These are phyloP conservation scores for Lepidocolaptes lacrymiger DNA, from an alignment of 2,797 vertebrate species.

Conservation along the genomic window DNA sequence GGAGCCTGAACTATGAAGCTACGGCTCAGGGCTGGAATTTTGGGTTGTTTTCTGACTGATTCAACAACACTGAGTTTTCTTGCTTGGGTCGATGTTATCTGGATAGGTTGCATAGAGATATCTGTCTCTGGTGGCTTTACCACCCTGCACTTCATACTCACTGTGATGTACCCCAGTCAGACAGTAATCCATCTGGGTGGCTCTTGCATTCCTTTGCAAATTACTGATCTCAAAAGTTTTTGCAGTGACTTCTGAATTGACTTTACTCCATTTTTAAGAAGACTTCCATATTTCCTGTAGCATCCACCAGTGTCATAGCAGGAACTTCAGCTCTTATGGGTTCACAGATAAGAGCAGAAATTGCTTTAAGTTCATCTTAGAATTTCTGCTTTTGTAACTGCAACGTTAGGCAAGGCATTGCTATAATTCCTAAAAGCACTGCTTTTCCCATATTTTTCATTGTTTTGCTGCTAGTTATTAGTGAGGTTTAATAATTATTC, in stretches of 20 bases:
- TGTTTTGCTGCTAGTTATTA: not conserved
- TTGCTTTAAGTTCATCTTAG: not conserved
- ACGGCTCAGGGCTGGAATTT: not conserved
- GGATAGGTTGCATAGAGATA: not conserved
- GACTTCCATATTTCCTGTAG: not conserved
- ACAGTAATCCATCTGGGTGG: not conserved
- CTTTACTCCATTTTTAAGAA: not conserved
- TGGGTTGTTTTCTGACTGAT: not conserved
- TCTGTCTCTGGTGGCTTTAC: not conserved
- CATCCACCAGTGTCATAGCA: not conserved
- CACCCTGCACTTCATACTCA: not conserved
- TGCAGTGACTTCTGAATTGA: not conserved
- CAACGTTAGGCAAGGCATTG: not conserved
- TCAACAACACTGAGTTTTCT: not conserved
- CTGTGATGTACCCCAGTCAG: not conserved
- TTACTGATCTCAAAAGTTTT: not conserved
- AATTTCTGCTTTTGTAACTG: not conserved
- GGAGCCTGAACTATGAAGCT: not conserved
- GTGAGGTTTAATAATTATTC: not conserved
- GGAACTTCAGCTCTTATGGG: not conserved
- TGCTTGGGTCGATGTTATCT: not conserved
- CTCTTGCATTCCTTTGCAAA: not conserved
- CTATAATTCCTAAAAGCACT: not conserved
- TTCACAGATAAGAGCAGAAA: not conserved
- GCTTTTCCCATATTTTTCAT: not conserved